Conservation (phyloP, 2,113 vertebrate species). For the Elanus axillaris region DNA sequence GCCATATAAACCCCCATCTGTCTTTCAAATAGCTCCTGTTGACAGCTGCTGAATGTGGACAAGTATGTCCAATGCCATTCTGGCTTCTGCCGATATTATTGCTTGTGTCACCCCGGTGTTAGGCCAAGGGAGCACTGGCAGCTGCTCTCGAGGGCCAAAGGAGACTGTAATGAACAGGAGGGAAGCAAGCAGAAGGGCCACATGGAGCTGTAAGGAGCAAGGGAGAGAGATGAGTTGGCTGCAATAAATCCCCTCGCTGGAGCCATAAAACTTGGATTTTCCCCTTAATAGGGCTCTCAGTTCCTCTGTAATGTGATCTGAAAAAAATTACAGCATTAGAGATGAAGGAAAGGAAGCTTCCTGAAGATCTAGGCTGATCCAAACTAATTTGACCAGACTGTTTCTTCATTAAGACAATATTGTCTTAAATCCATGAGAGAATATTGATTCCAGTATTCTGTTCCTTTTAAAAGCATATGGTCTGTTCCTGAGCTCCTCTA, state of each 20-base stretch:
- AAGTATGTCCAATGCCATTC: neutral
- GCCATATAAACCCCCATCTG: neutral
- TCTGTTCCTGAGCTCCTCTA: neutral
- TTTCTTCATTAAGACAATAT: neutral
- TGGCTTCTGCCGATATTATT: conserved; percentile 7
- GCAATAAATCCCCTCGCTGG: conserved; percentile 14
- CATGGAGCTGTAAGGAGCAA: conserved; percentile 40
- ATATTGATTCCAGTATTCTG: neutral
- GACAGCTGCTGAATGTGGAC: conserved; percentile 42
- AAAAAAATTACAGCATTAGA: neutral
- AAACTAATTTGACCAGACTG: neutral
- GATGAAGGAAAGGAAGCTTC: neutral
- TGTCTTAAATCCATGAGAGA: neutral
- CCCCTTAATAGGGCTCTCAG: conserved; percentile 45
- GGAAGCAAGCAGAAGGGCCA: conserved; percentile 20
- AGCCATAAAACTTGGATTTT: conserved; percentile 54
- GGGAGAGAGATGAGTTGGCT: neutral
- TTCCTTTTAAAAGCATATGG: neutral
- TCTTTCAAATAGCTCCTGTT: conserved; percentile 22
- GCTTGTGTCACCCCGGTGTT: conserved; percentile 2
- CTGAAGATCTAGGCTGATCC: neutral
- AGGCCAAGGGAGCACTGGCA: conserved; percentile 54
- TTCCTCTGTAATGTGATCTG: conserved; percentile 31
- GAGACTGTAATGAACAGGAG: conserved; percentile 44
- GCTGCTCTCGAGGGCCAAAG: conserved; percentile 42